Evolutionary conservation across 2,113 vertebrate genomes (phyloP), one percentile per base, ranked within the genome.

Genomic region (Sminthopsis crassicaudata): DNA sequence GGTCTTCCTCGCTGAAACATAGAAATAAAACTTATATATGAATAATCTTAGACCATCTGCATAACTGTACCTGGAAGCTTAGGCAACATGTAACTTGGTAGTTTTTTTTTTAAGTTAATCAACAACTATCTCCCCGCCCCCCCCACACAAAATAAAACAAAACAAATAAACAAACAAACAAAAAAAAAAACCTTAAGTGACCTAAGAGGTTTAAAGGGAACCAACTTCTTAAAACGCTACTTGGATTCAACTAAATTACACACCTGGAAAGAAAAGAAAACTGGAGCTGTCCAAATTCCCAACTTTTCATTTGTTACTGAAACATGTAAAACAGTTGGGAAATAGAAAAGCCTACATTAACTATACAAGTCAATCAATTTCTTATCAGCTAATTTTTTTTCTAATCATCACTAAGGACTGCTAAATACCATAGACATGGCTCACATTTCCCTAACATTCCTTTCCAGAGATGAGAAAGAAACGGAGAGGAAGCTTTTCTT

Each of bases 391-490:
- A 22, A 57, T 90, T 90, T 24, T 90, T 48, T 51, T 67, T 92
- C 89, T 84, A 84, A 84, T 84, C 67, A 84, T 42, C 67, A 84
- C 36, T 42, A n/a, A 23, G 14, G 67, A 90, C 90, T 94, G 90
- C 91, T 60, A 91, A 93, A 57, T 0, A 0, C 94, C 96, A 94
- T 95, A 98, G 97, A 97, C 46, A 0, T 1, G 91, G 57, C 95
- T 76, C 92, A 67, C 53, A 94, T 97, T 97, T 97, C 91, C 57
- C 52, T 95, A 96, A 96, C 94, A 93, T 55, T 97, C 94, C 96
- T 96, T 93, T 94, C 52, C 46, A 91, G n/a, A 94, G 50, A 97
- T 94, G 94, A 97, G 96, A 90, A 97, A 92, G 94, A 96, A 98
- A 97, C 90, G 90, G 60, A 91, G 36, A 93, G 92, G 97, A 98